Conservation (phyloP, 2,113 vertebrate species). For the Entelurus aequoreus region DNA sequence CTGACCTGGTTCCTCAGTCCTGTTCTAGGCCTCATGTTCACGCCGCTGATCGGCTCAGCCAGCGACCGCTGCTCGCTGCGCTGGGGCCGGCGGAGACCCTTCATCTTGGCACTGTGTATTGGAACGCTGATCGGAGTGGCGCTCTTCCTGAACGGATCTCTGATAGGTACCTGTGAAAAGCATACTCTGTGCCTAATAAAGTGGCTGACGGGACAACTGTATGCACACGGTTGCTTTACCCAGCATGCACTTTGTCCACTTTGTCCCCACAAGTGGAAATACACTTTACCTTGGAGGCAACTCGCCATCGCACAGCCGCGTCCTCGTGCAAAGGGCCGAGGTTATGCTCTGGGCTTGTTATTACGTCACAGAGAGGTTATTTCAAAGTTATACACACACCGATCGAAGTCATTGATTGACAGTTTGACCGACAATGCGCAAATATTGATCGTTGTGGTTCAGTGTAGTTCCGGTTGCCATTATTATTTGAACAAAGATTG, state of each 20-base stretch:
- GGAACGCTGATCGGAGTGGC: constrained; percentile 89
- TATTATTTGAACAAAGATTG: not conserved
- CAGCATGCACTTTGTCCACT: constrained; percentile 15
- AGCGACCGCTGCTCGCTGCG: constrained; percentile 93
- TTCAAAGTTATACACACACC: constrained; percentile 21
- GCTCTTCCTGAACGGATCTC: constrained; percentile 93
- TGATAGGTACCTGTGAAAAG: constrained; percentile 76
- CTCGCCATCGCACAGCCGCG: not conserved
- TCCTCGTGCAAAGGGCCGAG: not conserved
- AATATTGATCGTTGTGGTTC: constrained; percentile 21
- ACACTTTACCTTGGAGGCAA: not conserved
- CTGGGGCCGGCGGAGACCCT: constrained; percentile 93
- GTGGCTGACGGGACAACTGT: constrained; percentile 2
- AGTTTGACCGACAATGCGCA: constrained; percentile 3
- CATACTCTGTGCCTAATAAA: not conserved
- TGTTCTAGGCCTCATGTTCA: constrained; percentile 91
- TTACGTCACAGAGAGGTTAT: constrained; percentile 25
- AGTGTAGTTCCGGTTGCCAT: not conserved
- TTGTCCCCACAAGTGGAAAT: constrained; percentile 5
- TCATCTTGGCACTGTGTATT: constrained; percentile 89
- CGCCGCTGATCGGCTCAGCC: constrained; percentile 92
- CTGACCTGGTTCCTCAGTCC: constrained; percentile 98
- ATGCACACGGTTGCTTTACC: not conserved
- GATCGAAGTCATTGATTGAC: constrained; percentile 37
- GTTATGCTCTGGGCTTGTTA: not conserved